Evolutionary conservation across 2,113 vertebrate genomes (phyloP), one percentile per base, ranked within the genome.

Genomic region (Carettochelys insculpta): DNA sequence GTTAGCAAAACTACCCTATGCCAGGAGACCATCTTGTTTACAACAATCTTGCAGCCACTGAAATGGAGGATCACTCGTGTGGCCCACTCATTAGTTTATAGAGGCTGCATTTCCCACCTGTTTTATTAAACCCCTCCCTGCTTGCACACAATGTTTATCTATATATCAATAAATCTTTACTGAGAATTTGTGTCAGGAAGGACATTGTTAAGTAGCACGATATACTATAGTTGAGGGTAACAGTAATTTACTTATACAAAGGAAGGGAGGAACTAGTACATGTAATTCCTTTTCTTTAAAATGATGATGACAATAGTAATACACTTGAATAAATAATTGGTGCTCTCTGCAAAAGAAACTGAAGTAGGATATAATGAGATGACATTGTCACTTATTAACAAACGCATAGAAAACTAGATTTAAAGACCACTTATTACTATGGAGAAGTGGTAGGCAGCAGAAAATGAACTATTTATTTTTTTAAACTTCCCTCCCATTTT

Each of bases 261-360:
- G 71, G 61, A 68, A 75, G 12, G 5, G 93, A 11, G 27, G 75
- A 71, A 3, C 4, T 83, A 4, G 83, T 88, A 75, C 43, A 80
- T 80, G 13, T 29, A 84, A 92, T 82, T 85, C 0, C 75, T 90
- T 90, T 89, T 45, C 85, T 90, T 92, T 34, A 73, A 94, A 92
- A 86, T 58, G 6, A 71, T 54, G 22, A 71, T 85, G n/a, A 38
- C 58, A 87, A 73, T 11, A 29, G 51, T 78, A 93, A 85, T 83
- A 90, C 90, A 77, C 73, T 83, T 1, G 11, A 73, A 73, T 73
- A 73, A 43, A 43, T 45, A 27, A 73, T 43, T 43, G 68, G n/a
- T 82, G 27, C 80, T 87, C 93, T 79, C 91, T 93, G 58, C 27
- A 76, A 73, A 61, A 84, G 11, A 88, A 89, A 84, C 54, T 78